Percentiles rank a stretch among this genome's conserved stretches.
These are phyloP conservation scores for Acronicta alni DNA, from an alignment of 2,888 invertebrate species.

Conservation along the genomic window DNA sequence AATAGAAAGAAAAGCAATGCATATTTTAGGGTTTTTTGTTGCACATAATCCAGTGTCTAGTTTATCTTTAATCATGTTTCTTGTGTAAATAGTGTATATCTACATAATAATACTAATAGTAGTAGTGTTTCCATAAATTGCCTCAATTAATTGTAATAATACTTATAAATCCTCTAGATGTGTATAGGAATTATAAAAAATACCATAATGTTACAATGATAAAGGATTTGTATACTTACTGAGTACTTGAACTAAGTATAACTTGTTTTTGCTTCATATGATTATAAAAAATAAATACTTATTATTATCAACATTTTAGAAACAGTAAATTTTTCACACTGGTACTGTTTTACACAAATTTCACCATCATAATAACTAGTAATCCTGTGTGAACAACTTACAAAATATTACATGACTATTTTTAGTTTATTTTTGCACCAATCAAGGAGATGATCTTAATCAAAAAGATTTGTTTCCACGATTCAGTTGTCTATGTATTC, in stretches of 20 bases:
- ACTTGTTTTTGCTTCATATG: constrained; percentile 60
- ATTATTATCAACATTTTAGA: constrained; percentile 38
- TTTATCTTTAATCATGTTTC: constrained; percentile 29
- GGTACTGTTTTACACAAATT: constrained; percentile 6
- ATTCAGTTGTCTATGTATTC: constrained; percentile 36
- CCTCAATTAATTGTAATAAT: constrained; percentile 24
- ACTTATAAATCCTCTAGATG: constrained; percentile 15
- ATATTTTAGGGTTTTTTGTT: constrained; percentile 3
- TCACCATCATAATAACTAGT: background rate
- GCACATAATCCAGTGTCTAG: constrained; percentile 41
- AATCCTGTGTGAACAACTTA: constrained; percentile 48
- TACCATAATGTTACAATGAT: constrained; percentile 6
- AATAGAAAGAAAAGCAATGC: background rate
- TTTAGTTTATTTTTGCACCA: constrained; percentile 50
- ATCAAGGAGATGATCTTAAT: constrained; percentile 38
- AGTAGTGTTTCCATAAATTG: constrained; percentile 28
- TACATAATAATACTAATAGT: constrained; percentile 24
- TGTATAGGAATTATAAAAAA: constrained; percentile 18
- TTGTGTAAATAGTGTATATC: constrained; percentile 27
- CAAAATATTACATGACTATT: constrained; percentile 29
- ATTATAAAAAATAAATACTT: constrained; percentile 26
- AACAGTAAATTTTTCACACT: constrained; percentile 50
- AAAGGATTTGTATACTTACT: constrained; percentile 22
- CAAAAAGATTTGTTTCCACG: constrained; percentile 38
- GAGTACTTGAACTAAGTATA: constrained; percentile 4